phyloP scores from a whole-genome alignment of 1,140 invertebrate species.

The Hypsibius dujardini region DNA sequence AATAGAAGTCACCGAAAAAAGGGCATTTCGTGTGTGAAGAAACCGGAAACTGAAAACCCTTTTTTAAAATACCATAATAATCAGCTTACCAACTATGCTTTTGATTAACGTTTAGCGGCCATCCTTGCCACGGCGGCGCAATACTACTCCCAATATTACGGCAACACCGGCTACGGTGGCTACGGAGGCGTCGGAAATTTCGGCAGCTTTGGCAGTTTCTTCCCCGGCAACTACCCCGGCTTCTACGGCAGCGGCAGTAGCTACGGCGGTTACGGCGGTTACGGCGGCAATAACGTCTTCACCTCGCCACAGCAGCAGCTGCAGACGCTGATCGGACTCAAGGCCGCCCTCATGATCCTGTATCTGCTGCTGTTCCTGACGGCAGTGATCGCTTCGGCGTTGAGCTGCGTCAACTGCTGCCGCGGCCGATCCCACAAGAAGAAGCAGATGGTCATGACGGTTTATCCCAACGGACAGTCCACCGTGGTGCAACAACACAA shows the following conservation, averaged over 20 bases:
- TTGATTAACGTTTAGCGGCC: too few relatives aligned
- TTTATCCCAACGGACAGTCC: background rate
- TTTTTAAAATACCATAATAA: too few relatives aligned
- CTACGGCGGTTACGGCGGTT: background rate
- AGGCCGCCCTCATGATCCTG: slow-evolving; percentile 4
- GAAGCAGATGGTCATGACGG: background rate
- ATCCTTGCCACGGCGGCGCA: too few relatives aligned
- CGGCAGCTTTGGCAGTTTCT: background rate
- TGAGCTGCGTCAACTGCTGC: slow-evolving; percentile 5
- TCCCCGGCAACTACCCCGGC: background rate
- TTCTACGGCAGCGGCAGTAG: background rate
- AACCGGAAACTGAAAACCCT: too few relatives aligned
- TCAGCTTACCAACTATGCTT: too few relatives aligned
- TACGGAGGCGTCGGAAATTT: background rate
- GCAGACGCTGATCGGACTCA: background rate
- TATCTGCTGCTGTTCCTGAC: background rate
- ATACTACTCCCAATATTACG: too few relatives aligned
- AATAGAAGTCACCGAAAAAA: too few relatives aligned
- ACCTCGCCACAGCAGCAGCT: background rate
- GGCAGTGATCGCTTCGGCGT: background rate
- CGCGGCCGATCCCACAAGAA: background rate
- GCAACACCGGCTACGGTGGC: background rate
- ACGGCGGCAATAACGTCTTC: background rate
- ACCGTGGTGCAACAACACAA: slow-evolving; percentile 9
- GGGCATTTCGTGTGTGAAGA: too few relatives aligned